phyloP scores from a whole-genome alignment of 2,888 invertebrate genomes.

The Amphipoea lucens region DNA sequence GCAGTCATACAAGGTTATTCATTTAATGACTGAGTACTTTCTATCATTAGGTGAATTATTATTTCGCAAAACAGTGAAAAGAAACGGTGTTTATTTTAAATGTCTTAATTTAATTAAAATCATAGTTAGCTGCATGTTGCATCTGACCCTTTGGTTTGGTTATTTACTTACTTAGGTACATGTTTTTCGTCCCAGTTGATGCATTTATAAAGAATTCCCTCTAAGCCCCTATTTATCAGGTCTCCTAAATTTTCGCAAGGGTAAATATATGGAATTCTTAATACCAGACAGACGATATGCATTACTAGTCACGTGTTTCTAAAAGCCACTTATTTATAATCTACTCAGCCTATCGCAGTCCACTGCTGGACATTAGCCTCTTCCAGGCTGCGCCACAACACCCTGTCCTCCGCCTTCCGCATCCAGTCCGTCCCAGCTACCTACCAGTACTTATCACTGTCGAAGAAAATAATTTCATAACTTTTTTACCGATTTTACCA shows the following conservation, averaged over 20 bases:
- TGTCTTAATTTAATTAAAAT: conserved; percentile 1
- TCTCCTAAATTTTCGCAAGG: not conserved
- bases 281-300: not conserved
- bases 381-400: not conserved
- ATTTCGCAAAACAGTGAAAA: not conserved
- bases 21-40: not conserved
- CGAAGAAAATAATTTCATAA: too few relatives aligned
- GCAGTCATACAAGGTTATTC: not conserved
- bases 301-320: not conserved
- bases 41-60: not conserved
- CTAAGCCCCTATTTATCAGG: not conserved
- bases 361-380: not conserved
- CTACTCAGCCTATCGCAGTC: not conserved
- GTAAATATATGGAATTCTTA: not conserved
- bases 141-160: not conserved
- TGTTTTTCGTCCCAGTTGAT: not conserved
- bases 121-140: not conserved
- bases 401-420: not conserved
- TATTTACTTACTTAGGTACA: not conserved
- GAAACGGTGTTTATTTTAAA: not conserved
- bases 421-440: not conserved
- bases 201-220: not conserved
- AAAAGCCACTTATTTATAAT: not conserved
- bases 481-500: too few relatives aligned
- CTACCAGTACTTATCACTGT: too few relatives aligned